Evolutionary conservation across 2,797 vertebrate species (phyloP), one percentile per base, ranked within the genome.

Genomic region (Hybognathus amarus): DNA sequence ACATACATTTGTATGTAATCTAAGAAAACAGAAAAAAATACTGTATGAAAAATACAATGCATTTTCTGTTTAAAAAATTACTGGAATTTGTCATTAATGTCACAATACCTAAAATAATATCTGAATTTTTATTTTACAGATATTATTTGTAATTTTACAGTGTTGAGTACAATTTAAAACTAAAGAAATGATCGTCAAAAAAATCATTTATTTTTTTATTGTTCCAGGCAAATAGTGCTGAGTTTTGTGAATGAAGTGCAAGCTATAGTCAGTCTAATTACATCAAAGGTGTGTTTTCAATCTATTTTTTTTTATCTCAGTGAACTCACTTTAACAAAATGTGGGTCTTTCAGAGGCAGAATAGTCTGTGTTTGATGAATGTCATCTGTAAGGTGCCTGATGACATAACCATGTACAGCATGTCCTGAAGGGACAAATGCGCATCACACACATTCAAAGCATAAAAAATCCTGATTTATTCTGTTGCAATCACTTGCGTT

Each of bases 371-470:
- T 50, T 63, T 50, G 15, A 36, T 63, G 20, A 64, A 63, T 38
- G 30, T 73, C 15, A 56, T n/a, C 66, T 69, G 33, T 27, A 36
- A 69, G 27, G 50, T 1, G 0, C 9, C 36, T 63, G 27, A 64
- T 4, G 27, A 52, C 20, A 36, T 61, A 9, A 61, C 30, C 40
- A 63, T 81, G 38, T 38, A 33, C 36, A 33, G 20, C 52, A 63
- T 36, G 42, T 42, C 69, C 68, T 74, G 17, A 82, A 64, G 47
- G 33, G 22, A 38, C 75, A 64, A 74, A 82, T 45, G 11, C 33
- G 40, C 33, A 40, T 66, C 45, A 54, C 17, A 66, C 20, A 12
- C 10, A 13, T 47, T 80, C 10, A 80, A 18, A 18, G 54, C 6
- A 33, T 66, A 33, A 74, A 67, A 50, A 33, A 27, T 59, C 24